Base-by-base conservation (phyloP, 2,113 vertebrate genomes). In the Nibea albiflora region DNA sequence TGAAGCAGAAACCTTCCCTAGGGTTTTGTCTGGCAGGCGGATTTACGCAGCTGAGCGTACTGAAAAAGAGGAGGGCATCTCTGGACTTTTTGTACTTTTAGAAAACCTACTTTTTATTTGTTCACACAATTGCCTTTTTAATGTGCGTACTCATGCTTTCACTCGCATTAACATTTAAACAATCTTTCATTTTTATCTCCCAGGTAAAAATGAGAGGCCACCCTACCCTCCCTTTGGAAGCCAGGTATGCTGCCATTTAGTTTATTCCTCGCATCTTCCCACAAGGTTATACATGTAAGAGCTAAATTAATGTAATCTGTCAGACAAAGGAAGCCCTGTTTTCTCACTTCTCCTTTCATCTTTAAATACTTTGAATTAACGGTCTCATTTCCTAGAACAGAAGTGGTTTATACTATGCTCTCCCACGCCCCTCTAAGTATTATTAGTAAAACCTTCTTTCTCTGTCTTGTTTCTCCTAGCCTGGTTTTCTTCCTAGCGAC, bases 201-300 rank as follows among this genome's bases (percentile, higher is more conserved):
- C 76, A 99, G 98, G 97, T 92, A 99, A 99, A 94, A 86, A 94
- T 4, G 98, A 99, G 88, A 96, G 97, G 81, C 92, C 95, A 28
- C 65, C 96, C 0, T 99, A 97, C 72, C 84, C 96, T 67, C 87
- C 96, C 0, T 99, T 99, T 5, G 95, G 95, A 88, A 95, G 96
- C 89, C 97, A 99, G 65, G 71, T 96, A 11, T 92, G 94, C 85
- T 66, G 0, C 2, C 12, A 9, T 20, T 57, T 1, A 46, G 15
- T 3, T n/a, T 1, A 31, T 68, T 42, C 19, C 35, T 54, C 20
- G 20, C 22, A 67, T 60, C 24, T 62, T 4, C 16, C 77, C 6
- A 16, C n/a, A 28, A 44, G 5, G 62, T 47, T 60, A 4, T 24
- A 53, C 42, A 5, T 22, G 31, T 47, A 24, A 52, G 28, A 58